These are phyloP conservation scores for Microplitis deprimator DNA, from an alignment of 2,888 invertebrate genomes.

Conservation along the genomic window DNA sequence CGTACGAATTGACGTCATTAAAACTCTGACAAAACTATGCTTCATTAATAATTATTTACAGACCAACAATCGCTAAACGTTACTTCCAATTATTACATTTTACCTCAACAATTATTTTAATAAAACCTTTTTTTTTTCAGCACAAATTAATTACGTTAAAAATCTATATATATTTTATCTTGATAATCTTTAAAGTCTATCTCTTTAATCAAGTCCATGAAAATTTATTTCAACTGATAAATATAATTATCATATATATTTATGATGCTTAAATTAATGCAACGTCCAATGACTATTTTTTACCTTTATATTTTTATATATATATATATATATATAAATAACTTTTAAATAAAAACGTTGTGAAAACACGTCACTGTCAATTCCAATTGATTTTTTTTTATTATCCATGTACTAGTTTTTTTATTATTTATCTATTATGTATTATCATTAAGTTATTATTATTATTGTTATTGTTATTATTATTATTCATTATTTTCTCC, in stretches of 20 bases:
- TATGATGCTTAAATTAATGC: not conserved
- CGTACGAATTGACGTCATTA: constrained; percentile 57
- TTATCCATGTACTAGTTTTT: not conserved
- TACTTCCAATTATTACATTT: too few species aligned
- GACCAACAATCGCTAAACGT: not conserved
- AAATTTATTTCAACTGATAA: not conserved
- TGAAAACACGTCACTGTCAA: not conserved
- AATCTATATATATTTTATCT: too few species aligned
- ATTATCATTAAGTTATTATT: not conserved
- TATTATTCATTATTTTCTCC: not conserved
- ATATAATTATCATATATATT: not conserved
- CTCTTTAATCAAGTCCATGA: not conserved
- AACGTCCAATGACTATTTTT: not conserved
- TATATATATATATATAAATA: too few species aligned
- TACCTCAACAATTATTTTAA: too few species aligned
- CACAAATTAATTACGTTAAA: too few species aligned
- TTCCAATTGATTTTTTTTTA: not conserved
- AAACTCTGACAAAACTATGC: constrained; percentile 47
- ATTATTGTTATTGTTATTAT: not conserved
- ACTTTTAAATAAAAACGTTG: not conserved
- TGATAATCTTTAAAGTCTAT: not conserved
- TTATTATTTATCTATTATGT: not conserved
- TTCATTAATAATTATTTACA: constrained; percentile 56
- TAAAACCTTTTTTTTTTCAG: too few species aligned
- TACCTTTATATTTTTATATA: not conserved